Evolutionary conservation across 2,888 invertebrate genomes (phyloP).

Genomic region (Brachycybe producta): DNA sequence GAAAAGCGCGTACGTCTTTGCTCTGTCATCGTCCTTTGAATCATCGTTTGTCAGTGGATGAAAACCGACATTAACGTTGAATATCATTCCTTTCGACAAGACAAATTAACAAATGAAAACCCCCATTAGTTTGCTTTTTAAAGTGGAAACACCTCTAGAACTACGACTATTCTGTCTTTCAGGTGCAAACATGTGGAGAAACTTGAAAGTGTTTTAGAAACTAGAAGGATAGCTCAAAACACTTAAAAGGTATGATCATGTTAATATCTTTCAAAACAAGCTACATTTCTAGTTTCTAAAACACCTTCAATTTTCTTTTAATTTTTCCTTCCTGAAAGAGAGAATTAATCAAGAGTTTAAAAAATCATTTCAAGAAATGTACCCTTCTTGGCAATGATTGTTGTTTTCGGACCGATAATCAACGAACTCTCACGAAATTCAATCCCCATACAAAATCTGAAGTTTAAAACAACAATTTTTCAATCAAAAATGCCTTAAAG

Average conservation of each 20-base stretch:
- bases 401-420: slow-evolving; percentile 80
- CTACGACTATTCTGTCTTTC: no score
- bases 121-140: background rate
- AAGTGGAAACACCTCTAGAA: no score
- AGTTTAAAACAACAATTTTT: slow-evolving; percentile 22
- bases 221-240: no score
- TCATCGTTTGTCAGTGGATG: slow-evolving; percentile 69
- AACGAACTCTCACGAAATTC: slow-evolving; percentile 94
- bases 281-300: no score
- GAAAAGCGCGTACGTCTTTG: slow-evolving; percentile 82
- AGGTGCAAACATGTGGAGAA: no score
- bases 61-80: slow-evolving; percentile 88
- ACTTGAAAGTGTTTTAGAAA: no score
- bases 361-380: slow-evolving; percentile 7
- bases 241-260: no score
- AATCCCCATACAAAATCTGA: slow-evolving; percentile 86
- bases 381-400: slow-evolving; percentile 60
- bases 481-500: background rate
- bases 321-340: no score
- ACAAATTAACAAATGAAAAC: background rate
- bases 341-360: no score
- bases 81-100: slow-evolving; percentile 61
- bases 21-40: slow-evolving; percentile 58
- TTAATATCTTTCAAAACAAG: no score
- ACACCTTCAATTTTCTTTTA: no score